These are phyloP conservation scores for Atherinosoma microstoma DNA, from an alignment of 2,797 vertebrate genomes.

Conservation along the genomic window DNA sequence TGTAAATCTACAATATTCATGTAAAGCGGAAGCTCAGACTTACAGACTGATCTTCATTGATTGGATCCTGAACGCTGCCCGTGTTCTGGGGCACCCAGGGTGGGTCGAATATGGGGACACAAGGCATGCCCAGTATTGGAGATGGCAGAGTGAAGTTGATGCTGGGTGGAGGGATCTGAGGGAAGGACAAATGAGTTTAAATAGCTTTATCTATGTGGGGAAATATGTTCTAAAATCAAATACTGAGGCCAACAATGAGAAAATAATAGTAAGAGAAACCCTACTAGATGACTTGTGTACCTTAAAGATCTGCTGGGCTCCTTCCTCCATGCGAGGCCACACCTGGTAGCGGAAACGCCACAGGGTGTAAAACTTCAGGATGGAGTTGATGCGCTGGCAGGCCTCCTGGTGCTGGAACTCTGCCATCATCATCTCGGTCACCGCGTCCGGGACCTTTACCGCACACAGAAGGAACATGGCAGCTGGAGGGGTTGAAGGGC, in stretches of 20 bases:
- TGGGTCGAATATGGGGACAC: conserved; percentile 98
- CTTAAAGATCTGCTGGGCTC: conserved; percentile 99
- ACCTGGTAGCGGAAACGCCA: conserved; percentile 99
- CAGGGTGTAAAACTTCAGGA: conserved; percentile 96
- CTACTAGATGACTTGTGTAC: conserved; percentile 63
- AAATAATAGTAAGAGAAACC: neutral
- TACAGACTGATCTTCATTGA: conserved; percentile 98
- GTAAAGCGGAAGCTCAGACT: conserved; percentile 71
- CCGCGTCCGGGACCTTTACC: conserved; percentile 95
- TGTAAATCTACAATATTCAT: neutral
- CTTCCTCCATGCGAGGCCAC: conserved; percentile 99
- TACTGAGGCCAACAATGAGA: neutral
- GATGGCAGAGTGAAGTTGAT: conserved; percentile 99
- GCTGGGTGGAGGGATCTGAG: conserved; percentile 97
- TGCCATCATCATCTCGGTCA: conserved; percentile 98
- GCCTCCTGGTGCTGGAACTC: conserved; percentile 99
- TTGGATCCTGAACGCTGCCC: conserved; percentile 96
- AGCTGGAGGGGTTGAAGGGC: conserved; percentile 76
- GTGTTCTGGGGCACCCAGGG: conserved; percentile 98
- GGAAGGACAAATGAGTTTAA: neutral
- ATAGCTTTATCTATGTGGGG: neutral
- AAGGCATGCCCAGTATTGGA: conserved; percentile 98
- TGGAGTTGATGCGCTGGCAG: conserved; percentile 94
- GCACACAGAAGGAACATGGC: conserved; percentile 99
- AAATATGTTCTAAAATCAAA: neutral